These are phyloP conservation scores for Megathymus violae DNA, from an alignment of 1,140 invertebrate genomes.

Conservation along the genomic window DNA sequence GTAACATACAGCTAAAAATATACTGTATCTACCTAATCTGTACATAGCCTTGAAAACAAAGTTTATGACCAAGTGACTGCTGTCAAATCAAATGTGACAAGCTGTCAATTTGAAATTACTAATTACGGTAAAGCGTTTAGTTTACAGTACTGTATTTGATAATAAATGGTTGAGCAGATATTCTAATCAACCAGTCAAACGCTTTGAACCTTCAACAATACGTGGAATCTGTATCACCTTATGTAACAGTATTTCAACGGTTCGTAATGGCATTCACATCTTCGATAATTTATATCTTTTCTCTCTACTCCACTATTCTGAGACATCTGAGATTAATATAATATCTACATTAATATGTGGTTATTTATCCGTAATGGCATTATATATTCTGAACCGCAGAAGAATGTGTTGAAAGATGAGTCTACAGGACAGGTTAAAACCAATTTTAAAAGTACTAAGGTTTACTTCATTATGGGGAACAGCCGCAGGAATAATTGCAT, in stretches of 20 bases:
- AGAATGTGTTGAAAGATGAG: slow-evolving; percentile 40
- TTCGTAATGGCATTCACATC: neutral
- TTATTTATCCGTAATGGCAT: neutral
- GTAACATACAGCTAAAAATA: no score
- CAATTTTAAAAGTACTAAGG: slow-evolving; percentile 63
- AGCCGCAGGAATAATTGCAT: slow-evolving; percentile 52
- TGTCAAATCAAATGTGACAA: no score
- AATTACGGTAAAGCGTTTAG: no score
- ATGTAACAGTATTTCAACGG: neutral
- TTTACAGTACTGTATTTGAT: no score
- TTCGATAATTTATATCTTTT: neutral
- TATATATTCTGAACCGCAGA: no score
- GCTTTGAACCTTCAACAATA: neutral
- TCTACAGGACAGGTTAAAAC: slow-evolving; percentile 64
- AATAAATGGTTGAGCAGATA: neutral
- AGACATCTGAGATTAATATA: neutral
- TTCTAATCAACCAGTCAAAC: neutral
- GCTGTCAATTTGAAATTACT: no score
- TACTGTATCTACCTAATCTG: no score
- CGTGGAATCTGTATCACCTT: neutral
- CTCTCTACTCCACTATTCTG: neutral
- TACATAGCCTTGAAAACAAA: no score
- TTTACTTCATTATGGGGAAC: slow-evolving; percentile 50
- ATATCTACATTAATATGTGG: neutral
- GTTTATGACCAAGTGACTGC: no score